Percentiles rank a stretch among this genome's conserved stretches.
These are phyloP conservation scores for Illadopsis cleaveri DNA, from an alignment of 2,113 vertebrate species.

Conservation along the genomic window DNA sequence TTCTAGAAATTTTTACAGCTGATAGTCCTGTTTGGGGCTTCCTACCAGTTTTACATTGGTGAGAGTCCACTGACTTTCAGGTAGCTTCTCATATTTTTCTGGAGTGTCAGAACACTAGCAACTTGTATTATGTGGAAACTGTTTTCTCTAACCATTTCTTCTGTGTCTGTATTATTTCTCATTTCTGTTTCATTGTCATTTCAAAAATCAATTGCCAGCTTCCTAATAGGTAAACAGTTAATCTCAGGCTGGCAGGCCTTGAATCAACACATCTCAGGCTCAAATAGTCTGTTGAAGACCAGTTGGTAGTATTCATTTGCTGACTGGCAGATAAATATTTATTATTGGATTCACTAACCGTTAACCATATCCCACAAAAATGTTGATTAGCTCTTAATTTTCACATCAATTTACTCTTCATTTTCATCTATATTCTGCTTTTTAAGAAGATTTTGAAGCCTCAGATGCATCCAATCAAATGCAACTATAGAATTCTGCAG, in stretches of 20 bases:
- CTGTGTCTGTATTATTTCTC: neutral
- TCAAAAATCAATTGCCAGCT: slow-evolving; percentile 10
- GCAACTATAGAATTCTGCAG: neutral
- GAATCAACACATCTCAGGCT: neutral
- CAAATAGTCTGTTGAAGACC: neutral
- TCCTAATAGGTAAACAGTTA: slow-evolving; percentile 36
- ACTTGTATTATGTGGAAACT: neutral
- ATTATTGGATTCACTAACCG: neutral
- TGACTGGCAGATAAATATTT: slow-evolving; percentile 29
- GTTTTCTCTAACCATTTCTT: neutral
- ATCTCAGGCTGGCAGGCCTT: neutral
- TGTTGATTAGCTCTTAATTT: neutral
- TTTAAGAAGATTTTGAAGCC: neutral
- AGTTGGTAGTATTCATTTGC: neutral
- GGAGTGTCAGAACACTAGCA: neutral
- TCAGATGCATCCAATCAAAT: neutral
- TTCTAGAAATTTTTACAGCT: neutral
- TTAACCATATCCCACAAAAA: neutral
- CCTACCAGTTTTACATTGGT: neutral
- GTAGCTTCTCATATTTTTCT: neutral
- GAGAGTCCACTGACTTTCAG: neutral
- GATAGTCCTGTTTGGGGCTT: neutral
- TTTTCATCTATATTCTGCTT: neutral
- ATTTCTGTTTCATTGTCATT: neutral
- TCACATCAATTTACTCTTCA: neutral